phyloP scores from a whole-genome alignment of 2,888 invertebrate genomes.

The Quadroppia sp. region DNA sequence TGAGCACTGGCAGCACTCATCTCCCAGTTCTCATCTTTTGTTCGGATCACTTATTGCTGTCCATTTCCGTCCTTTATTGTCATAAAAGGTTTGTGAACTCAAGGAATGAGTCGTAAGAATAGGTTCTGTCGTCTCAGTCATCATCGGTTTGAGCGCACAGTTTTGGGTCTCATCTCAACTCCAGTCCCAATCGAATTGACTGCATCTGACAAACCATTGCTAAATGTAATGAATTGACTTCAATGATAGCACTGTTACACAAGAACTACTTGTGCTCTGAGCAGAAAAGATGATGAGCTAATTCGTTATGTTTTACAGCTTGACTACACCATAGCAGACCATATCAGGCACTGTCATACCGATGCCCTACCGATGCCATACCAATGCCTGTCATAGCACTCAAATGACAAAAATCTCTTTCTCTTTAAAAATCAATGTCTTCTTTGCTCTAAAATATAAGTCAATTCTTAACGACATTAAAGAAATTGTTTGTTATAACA shows the following conservation, averaged over 20 bases:
- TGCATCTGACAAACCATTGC: conserved; percentile 19
- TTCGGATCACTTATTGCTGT: conserved; percentile 32
- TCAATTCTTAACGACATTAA: conserved; percentile 8
- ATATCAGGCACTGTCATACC: background rate
- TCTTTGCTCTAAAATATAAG: conserved; percentile 4
- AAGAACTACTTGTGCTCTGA: conserved; percentile 3
- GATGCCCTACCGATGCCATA: too few relatives aligned
- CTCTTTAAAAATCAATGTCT: conserved; percentile 21
- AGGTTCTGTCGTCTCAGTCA: conserved; percentile 8
- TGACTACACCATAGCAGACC: conserved; percentile 25
- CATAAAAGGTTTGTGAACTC: background rate
- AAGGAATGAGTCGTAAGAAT: background rate
- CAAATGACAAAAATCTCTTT: conserved; percentile 19
- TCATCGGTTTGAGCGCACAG: conserved; percentile 23
- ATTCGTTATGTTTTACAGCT: conserved; percentile 36
- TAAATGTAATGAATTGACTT: conserved; percentile 24
- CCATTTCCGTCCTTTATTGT: conserved; percentile 36
- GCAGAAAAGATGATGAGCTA: conserved; percentile 35
- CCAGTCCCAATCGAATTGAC: background rate
- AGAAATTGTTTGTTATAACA: conserved; percentile 1
- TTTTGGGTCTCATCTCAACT: conserved; percentile 12
- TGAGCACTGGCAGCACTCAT: conserved; percentile 5
- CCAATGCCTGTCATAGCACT: conserved; percentile 29
- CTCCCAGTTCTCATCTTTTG: conserved; percentile 4
- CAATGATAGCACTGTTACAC: conserved; percentile 5